Base-by-base conservation (phyloP, 2,113 vertebrate genomes). In the Emydura subglobosa region DNA sequence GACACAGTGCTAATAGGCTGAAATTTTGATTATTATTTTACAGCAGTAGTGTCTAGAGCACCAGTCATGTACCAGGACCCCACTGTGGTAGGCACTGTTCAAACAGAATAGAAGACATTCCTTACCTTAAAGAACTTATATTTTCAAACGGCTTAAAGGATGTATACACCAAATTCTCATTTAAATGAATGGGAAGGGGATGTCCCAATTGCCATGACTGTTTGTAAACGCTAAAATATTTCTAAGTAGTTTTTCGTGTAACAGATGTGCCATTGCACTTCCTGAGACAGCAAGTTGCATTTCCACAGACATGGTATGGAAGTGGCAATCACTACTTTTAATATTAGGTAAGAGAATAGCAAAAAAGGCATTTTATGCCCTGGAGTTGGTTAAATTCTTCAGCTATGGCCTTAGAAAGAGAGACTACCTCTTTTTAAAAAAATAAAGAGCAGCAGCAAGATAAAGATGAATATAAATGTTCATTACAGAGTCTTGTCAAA, bases 191-290 rank as follows among this genome's bases (percentile, higher is more conserved):
- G 21, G 94, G 78, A 96, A 22, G 44, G 42, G 87, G 7, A 17
- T 34, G 0, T 82, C 42, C 59, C 82, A 89, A 65, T 22, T 81
- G 82, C 44, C 82, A 90, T 49, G 86, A 72, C 53, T 86, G 54
- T 91, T 94, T 96, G 49, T 57, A 87, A 94, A 82, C 44, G 57
- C 72, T 55, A 29, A 57, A 42, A 10, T 24, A 74, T 65, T 82
- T 90, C 22, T 90, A 68, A 96, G 72, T 79, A 78, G 91, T 51
- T 29, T 68, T 94, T 91, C 88, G 79, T 80, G 53, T 92, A 90
- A 89, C 91, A 94, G 82, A 47, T 82, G 49, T 91, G 87, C 94
- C 27, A 82, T 93, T 96, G 91, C 79, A 92, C 92, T 39, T 82
- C 82, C 54, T 94, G 96, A 96, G 31, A 65, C 59, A 31, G 14